Percentiles rank a stretch among this genome's conserved stretches.
These are phyloP conservation scores for Lagodon rhomboides DNA, from an alignment of 2,797 vertebrate genomes.

Conservation along the genomic window DNA sequence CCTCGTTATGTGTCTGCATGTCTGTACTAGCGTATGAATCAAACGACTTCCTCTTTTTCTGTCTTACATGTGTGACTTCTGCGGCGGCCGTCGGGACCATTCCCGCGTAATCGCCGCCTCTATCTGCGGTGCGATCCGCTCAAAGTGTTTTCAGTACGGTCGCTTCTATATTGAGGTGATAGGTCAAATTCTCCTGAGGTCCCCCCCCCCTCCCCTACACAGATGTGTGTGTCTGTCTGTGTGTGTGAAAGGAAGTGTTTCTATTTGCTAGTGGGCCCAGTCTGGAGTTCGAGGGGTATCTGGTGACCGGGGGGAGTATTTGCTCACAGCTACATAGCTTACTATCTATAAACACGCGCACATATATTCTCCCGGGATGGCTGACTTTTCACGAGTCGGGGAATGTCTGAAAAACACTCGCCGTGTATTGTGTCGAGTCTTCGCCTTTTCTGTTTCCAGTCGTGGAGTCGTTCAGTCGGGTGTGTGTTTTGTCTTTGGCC, in stretches of 20 bases:
- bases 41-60: not conserved
- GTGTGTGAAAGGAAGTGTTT: constrained; percentile 36
- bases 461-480: not conserved
- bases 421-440: constrained; percentile 13
- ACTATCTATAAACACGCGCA: constrained; percentile 63
- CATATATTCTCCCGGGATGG: constrained; percentile 40
- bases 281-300: constrained; percentile 64
- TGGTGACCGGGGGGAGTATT: constrained; percentile 68
- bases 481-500: constrained; percentile 24
- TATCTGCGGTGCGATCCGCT: not conserved
- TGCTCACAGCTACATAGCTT: constrained; percentile 60
- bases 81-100: not conserved
- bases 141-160: constrained; percentile 11
- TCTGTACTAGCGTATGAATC: not conserved
- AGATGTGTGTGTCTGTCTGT: constrained; percentile 10
- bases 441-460: not conserved
- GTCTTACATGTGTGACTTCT: not conserved
- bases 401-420: constrained; percentile 28
- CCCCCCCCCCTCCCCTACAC: constrained; percentile 40
- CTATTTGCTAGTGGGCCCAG: constrained; percentile 54
- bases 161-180: constrained; percentile 61
- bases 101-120: not conserved
- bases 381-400: constrained; percentile 29
- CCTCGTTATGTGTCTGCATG: not conserved
- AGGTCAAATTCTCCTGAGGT: constrained; percentile 54